Percentiles rank a stretch among this genome's conserved stretches.
These are phyloP conservation scores for Psittacula cyanocephala DNA, from an alignment of 2,113 vertebrate species.

Conservation along the genomic window DNA sequence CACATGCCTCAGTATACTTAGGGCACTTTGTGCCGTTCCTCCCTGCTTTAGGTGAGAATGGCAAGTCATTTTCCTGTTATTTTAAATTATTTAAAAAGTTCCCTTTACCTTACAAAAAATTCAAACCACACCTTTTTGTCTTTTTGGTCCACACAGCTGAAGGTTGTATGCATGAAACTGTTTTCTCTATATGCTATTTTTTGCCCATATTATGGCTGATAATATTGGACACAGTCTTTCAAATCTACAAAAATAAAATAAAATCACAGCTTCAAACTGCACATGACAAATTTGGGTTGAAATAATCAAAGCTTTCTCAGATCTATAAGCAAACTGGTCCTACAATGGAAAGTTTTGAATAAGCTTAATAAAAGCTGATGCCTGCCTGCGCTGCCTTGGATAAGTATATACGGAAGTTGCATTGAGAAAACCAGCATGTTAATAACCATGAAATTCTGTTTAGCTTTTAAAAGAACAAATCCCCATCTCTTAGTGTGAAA, in stretches of 20 bases:
- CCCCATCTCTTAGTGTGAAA: neutral
- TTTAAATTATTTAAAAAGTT: neutral
- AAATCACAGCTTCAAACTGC: neutral
- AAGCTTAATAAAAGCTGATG: slow-evolving; percentile 28
- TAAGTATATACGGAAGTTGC: neutral
- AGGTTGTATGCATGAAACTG: neutral
- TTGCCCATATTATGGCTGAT: neutral
- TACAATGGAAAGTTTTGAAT: slow-evolving; percentile 2
- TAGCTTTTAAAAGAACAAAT: slow-evolving; percentile 22
- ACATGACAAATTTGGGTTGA: neutral
- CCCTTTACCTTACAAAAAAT: neutral
- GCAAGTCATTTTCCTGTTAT: neutral
- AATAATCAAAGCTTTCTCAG: slow-evolving; percentile 34
- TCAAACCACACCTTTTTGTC: accelerated
- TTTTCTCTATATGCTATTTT: neutral
- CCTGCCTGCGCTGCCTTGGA: neutral
- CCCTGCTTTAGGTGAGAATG: neutral
- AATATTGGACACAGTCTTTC: neutral
- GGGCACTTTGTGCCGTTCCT: neutral
- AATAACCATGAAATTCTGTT: slow-evolving; percentile 48
- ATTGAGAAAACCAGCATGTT: neutral
- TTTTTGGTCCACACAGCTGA: neutral
- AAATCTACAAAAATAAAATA: neutral
- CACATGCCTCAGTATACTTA: neutral
- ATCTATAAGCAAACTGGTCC: neutral